Percentiles rank a stretch among this genome's conserved stretches.
Conservation (phyloP, 2,888 invertebrate species). For the Drosophila infuscata region DNA sequence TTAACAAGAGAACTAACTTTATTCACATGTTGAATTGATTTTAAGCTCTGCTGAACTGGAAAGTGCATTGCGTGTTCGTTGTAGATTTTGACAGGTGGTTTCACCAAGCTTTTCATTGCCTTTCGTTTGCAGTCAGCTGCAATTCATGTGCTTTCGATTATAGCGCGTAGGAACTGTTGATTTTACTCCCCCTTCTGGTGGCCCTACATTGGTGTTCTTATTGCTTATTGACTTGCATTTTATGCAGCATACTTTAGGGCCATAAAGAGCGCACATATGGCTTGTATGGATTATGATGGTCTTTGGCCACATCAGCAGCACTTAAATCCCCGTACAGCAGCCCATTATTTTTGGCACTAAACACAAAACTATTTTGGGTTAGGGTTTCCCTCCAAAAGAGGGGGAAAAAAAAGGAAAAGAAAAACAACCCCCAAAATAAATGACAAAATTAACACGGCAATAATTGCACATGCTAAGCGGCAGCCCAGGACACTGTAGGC, state of each 20-base stretch:
- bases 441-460: slow-evolving; percentile 76
- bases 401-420: not conserved
- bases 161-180: slow-evolving; percentile 41
- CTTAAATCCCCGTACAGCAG: slow-evolving; percentile 48
- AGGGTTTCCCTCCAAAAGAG: slow-evolving; percentile 1
- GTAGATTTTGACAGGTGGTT: slow-evolving; percentile 8
- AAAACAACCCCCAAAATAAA: slow-evolving; percentile 63
- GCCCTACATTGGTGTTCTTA: not conserved
- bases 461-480: slow-evolving; percentile 59
- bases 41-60: slow-evolving; percentile 9
- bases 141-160: slow-evolving; percentile 36
- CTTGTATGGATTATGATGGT: slow-evolving; percentile 29
- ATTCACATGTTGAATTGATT: slow-evolving; percentile 7
- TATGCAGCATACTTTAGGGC: slow-evolving; percentile 68
- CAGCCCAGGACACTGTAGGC: slow-evolving; percentile 7
- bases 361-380: slow-evolving; percentile 61
- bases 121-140: slow-evolving; percentile 54
- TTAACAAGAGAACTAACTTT: slow-evolving; percentile 1
- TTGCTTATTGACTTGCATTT: slow-evolving; percentile 65
- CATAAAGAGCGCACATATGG: slow-evolving; percentile 61
- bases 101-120: slow-evolving; percentile 34
- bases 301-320: slow-evolving; percentile 34
- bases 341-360: slow-evolving; percentile 72
- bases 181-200: not conserved
- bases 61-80: slow-evolving; percentile 29